phyloP scores from a whole-genome alignment of 1,140 invertebrate genomes.

The Vanessa tameamea region DNA sequence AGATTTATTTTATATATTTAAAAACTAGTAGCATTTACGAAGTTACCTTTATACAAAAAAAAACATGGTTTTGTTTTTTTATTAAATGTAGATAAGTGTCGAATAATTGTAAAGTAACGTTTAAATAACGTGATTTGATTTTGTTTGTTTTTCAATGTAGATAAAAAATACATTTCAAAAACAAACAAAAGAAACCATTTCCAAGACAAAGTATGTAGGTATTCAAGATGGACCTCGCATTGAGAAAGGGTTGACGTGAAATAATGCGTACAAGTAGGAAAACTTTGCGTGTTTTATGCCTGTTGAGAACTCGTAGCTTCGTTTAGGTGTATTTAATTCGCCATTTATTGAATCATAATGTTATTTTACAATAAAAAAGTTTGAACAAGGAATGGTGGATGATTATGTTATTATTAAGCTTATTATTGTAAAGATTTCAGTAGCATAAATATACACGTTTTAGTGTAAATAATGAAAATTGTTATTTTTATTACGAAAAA shows the following conservation, averaged over 20 bases:
- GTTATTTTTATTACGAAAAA: too few species aligned
- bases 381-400: too few species aligned
- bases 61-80: too few species aligned
- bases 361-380: background rate
- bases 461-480: too few species aligned
- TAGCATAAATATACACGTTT: too few species aligned
- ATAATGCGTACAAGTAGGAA: conserved; percentile 46
- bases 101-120: too few species aligned
- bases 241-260: conserved; percentile 49
- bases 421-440: too few species aligned
- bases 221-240: conserved; percentile 44
- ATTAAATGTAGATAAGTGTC: too few species aligned
- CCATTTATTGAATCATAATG: background rate
- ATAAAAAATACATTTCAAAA: background rate
- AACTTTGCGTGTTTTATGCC: conserved; percentile 43
- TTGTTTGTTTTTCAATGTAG: background rate
- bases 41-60: background rate
- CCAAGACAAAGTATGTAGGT: conserved; percentile 28
- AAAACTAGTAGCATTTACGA: background rate
- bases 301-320: conserved; percentile 30
- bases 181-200: conserved; percentile 30
- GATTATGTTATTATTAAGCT: too few species aligned
- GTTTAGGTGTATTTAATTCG: background rate
- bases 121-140: too few species aligned
- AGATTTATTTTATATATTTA: background rate